Percentiles rank a stretch among this genome's conserved stretches.
Evolutionary conservation across 2,113 vertebrate genomes (phyloP).

Genomic region (Telmatochromis brichardi): DNA sequence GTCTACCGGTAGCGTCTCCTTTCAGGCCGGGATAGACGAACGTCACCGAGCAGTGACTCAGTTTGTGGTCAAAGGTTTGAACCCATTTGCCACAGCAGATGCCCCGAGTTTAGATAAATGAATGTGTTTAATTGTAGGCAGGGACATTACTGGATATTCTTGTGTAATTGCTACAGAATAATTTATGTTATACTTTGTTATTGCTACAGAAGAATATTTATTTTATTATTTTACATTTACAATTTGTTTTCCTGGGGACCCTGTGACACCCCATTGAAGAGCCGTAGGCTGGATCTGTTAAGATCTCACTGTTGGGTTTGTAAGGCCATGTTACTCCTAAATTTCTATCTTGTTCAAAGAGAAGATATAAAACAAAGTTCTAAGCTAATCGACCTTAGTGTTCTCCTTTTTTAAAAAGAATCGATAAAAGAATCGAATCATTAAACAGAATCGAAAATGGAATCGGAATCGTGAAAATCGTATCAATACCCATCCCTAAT

Average conservation of each 20-base stretch:
- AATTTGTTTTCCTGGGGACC: accelerated
- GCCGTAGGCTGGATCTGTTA: background rate
- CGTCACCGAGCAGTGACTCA: too few relatives aligned
- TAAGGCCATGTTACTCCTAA: background rate
- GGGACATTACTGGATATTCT: too few relatives aligned
- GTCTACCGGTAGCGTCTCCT: too few relatives aligned
- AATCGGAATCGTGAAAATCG: accelerated
- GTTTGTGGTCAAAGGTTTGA: accelerated
- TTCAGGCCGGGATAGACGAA: too few relatives aligned
- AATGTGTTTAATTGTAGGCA: too few relatives aligned
- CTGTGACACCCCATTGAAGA: accelerated
- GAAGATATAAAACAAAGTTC: background rate
- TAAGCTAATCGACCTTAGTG: accelerated
- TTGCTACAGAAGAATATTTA: too few relatives aligned
- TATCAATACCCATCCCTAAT: background rate
- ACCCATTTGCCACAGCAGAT: too few relatives aligned
- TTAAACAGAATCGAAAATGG: background rate
- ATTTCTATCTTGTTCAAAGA: background rate
- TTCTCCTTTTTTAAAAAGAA: accelerated
- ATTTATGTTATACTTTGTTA: too few relatives aligned
- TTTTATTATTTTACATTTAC: too few relatives aligned
- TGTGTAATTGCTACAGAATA: too few relatives aligned
- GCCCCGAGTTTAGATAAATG: accelerated
- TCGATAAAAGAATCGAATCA: accelerated
- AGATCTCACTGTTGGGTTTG: background rate